Evolutionary conservation across 2,888 invertebrate species (phyloP), one percentile per base, ranked within the genome.

Genomic region (Lasioglossum villosulum): DNA sequence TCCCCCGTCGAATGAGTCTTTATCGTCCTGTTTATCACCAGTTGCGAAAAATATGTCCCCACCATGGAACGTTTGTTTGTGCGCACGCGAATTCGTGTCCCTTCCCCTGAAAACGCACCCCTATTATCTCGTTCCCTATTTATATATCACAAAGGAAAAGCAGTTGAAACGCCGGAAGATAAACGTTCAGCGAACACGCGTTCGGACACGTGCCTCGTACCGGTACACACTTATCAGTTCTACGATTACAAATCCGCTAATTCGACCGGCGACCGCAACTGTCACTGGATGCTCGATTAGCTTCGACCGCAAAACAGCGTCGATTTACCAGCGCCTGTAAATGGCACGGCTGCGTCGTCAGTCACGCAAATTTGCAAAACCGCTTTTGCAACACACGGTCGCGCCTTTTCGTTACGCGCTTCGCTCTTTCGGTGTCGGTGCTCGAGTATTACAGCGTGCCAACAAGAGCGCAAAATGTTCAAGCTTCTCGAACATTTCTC

Each of bases 271-370:
- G 27, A 74, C 68, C 68, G 19, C 27, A 56, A 56, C 30, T 45
- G 63, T 27, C 37, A 23, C 56, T 27, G 63, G 63, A 63, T 63
- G 63, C 42, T 80, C 68, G 74, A 79, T 56, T 70, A 42, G 16
- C 37, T 80, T 30, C 30, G 23, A 80, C 34, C 52, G 74, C 73
- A 19, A 74, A 56, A 68, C 45, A 56, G 45, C 73, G 80, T 34
- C 59, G 52, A 82, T 68, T 74, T 70, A 12, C 74, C 39, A 75
- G 42, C 73, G 73, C 56, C 45, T 82, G 45, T 42, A 45, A 68
- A 82, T 82, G 80, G 80, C 80, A 80, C 80, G 74, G 73, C 68
- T 73, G 23, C n/a, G 16, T 34, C 52, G 45, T 74, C 37, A 74
- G 82, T 45, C 80, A 71, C 79, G 56, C 73, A 8, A 37, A 48